Percentiles rank a stretch among this genome's conserved stretches.
These are phyloP conservation scores for Cardinalis cardinalis DNA, from an alignment of 2,113 vertebrate species.

Conservation along the genomic window DNA sequence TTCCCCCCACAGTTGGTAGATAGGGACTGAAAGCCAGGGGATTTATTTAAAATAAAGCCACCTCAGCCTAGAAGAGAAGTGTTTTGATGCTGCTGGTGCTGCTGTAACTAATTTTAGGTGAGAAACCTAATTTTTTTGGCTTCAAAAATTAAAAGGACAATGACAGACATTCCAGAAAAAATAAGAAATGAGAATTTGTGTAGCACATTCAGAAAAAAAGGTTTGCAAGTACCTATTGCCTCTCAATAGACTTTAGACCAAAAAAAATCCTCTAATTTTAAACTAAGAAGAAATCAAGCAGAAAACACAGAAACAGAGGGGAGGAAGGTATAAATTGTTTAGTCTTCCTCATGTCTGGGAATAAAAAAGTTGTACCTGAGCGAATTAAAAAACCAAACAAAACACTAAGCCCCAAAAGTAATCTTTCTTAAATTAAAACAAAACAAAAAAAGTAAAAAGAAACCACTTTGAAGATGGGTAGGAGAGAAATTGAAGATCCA, in stretches of 20 bases:
- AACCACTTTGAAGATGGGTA: constrained; percentile 36
- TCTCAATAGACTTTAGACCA: neutral
- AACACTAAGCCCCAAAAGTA: neutral
- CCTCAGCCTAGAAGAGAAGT: neutral
- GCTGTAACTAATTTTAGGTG: neutral
- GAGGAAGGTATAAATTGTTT: neutral
- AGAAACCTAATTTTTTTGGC: neutral
- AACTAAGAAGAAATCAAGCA: neutral
- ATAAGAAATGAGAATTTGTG: neutral
- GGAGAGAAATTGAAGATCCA: constrained; percentile 51
- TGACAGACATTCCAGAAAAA: neutral
- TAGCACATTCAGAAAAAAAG: neutral
- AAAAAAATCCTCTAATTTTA: neutral
- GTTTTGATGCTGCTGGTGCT: neutral
- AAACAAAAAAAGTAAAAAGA: neutral
- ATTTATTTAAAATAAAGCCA: neutral
- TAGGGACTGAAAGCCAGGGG: neutral
- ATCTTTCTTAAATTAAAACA: constrained; percentile 8
- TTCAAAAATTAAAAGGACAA: neutral
- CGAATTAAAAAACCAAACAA: neutral
- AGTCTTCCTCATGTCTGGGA: neutral
- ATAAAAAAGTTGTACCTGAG: neutral
- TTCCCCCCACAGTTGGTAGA: neutral
- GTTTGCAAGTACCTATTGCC: neutral
- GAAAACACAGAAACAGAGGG: neutral